Evolutionary conservation across 2,797 vertebrate species (phyloP), one percentile per base, ranked within the genome.

Genomic region (Graptemys geographica): DNA sequence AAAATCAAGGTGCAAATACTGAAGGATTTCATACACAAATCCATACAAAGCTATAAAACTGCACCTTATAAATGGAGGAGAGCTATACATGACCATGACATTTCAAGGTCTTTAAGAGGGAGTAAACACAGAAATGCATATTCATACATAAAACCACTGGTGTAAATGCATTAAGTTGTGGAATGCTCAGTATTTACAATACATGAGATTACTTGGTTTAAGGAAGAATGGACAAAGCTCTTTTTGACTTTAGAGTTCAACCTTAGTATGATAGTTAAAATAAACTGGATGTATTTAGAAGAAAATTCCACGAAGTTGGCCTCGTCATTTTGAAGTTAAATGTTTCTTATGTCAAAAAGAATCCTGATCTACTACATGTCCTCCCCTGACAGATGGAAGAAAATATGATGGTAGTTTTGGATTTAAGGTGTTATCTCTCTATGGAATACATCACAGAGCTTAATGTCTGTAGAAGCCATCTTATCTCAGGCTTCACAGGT

Each of bases 401-500:
- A 98, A 96, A 97, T 69, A 82, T 82, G 83, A 62, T 52, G 49
- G 23, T 89, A 95, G 62, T 94, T 95, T 44, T 59, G 87, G 90
- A 96, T 96, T 97, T 96, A 96, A 97, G 90, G 85, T 94, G 55
- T 95, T 97, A 96, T 94, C 96, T 96, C 90, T 96, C 72, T 44
- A 55, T 28, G 93, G 81, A 97, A 96, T 85, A 96, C 81, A 97
- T 96, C 93, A 95, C 51, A 94, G 87, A 94, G 28, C 80, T 95
- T 95, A 94, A 81, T 91, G 85, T 90, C 89, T 96, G 16, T 83
- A 90, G 92, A 97, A 96, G 51, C 21, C 82, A 96, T 91, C 92
- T 97, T 98, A 98, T 97, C 95, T 97, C 79, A 84, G 84, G 49
- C 79, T 97, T 97, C 84, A 89, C 33, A 95, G 51, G 89, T 79